A percentile compares a stretch with the other conserved stretches of the same genome.
Conservation (phyloP, 2,797 vertebrate species). For the Calcarius lapponicus region DNA sequence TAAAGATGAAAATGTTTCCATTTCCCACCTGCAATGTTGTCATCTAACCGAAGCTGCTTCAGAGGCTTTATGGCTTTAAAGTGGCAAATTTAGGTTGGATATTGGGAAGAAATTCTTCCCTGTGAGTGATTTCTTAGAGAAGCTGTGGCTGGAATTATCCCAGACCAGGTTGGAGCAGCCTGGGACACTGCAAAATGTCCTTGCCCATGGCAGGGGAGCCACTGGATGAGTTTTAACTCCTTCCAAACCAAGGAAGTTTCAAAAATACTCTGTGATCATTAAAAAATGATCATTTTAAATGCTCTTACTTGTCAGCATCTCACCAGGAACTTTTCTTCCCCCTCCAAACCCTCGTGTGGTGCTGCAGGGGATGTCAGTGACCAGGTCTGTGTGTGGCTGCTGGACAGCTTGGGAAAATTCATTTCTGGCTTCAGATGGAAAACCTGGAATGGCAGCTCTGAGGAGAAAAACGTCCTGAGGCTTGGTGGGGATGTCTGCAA, state of each 20-base stretch:
- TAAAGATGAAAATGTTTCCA: fast-evolving
- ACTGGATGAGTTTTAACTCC: not conserved
- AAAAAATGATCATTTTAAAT: not conserved
- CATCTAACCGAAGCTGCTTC: not conserved
- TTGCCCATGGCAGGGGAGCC: not conserved
- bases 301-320: not conserved
- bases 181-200: fast-evolving
- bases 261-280: not conserved
- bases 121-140: too few species aligned
- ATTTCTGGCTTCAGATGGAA: not conserved
- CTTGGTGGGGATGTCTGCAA: not conserved
- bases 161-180: not conserved
- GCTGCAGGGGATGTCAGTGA: not conserved
- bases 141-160: not conserved
- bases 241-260: not conserved
- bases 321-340: fast-evolving
- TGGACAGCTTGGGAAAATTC: not conserved
- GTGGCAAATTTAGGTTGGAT: fast-evolving
- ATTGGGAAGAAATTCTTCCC: not conserved
- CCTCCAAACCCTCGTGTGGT: not conserved
- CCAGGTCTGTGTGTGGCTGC: not conserved
- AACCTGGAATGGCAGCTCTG: not conserved
- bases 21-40: fast-evolving
- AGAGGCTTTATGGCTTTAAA: not conserved
- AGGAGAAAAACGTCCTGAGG: not conserved